Conservation (phyloP, 2,113 vertebrate species). For the Pollachius pollachius region DNA sequence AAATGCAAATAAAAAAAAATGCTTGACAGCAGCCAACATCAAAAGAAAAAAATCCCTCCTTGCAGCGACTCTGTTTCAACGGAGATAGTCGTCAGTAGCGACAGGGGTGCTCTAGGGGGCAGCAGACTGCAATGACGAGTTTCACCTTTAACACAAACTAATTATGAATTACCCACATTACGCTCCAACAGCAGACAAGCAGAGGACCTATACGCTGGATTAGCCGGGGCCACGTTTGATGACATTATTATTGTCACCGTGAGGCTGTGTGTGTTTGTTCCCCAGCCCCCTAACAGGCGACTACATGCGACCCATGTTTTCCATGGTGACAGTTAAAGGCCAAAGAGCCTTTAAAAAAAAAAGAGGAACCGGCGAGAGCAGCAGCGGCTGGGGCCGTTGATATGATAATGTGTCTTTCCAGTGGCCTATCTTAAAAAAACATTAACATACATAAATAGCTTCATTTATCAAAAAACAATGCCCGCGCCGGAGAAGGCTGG, state of each 20-base stretch:
- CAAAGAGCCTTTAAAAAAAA: background rate
- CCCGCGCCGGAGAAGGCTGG: slow-evolving; percentile 43
- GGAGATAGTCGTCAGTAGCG: background rate
- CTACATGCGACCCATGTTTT: slow-evolving; percentile 42
- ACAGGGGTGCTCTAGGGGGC: background rate
- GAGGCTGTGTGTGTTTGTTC: background rate
- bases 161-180: too few relatives aligned
- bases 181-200: too few relatives aligned
- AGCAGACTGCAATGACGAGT: background rate
- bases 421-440: slow-evolving; percentile 42
- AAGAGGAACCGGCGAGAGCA: background rate
- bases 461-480: slow-evolving; percentile 60
- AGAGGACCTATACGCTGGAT: too few relatives aligned
- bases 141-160: too few relatives aligned
- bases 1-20: too few relatives aligned
- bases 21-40: too few relatives aligned
- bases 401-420: slow-evolving; percentile 51
- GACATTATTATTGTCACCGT: too few relatives aligned
- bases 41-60: too few relatives aligned
- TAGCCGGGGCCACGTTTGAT: too few relatives aligned
- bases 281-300: slow-evolving; percentile 67
- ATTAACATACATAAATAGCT: slow-evolving; percentile 54
- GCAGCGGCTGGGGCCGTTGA: slow-evolving; percentile 42
- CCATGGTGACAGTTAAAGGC: slow-evolving; percentile 37
- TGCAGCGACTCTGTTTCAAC: background rate